Conservation (phyloP, 37 sponge, comb jelly and placozoan genomes). For the Chondrilla cf. caribensis region DNA sequence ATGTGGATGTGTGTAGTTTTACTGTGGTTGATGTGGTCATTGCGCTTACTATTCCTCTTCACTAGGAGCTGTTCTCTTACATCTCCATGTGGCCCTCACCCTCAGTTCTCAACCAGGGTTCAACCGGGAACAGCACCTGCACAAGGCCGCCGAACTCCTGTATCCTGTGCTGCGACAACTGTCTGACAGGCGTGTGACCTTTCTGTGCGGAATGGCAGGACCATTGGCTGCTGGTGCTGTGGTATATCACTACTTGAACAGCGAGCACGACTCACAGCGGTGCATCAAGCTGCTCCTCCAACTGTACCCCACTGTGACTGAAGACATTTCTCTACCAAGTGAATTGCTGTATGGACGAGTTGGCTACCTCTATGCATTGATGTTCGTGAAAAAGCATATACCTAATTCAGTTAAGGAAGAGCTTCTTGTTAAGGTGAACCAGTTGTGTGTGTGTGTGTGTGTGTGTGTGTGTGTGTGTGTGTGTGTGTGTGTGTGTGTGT, state of each 20-base stretch:
- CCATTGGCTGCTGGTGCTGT: slow-evolving; percentile 78
- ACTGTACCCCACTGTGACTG: slow-evolving; percentile 15
- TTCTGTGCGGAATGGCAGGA: slow-evolving; percentile 90
- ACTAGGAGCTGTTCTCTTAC: slow-evolving; percentile 74
- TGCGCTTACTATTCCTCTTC: too few species aligned
- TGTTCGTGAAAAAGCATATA: slow-evolving; percentile 61
- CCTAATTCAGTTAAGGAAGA: slow-evolving; percentile 55
- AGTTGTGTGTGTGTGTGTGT: too few species aligned
- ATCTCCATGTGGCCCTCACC: slow-evolving; percentile 63
- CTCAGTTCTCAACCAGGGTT: slow-evolving; percentile 32
- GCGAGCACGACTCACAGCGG: slow-evolving; percentile 27
- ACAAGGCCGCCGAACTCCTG: slow-evolving; percentile 11
- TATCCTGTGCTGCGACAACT: slow-evolving; percentile 36
- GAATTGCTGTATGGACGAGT: slow-evolving; percentile 87
- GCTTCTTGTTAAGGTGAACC: slow-evolving; percentile 50
- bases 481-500: too few species aligned
- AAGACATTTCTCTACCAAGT: slow-evolving; percentile 49
- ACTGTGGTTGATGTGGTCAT: too few species aligned
- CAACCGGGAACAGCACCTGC: slow-evolving; percentile 27
- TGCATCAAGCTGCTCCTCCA: slow-evolving; percentile 25
- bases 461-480: too few species aligned
- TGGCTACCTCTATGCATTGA: slow-evolving; percentile 86
- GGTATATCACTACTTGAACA: slow-evolving; percentile 43
- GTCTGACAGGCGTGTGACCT: slow-evolving; percentile 48
- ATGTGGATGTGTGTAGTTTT: too few species aligned